phyloP scores from a whole-genome alignment of 2,797 vertebrate species.

The Corythornis leucogaster region DNA sequence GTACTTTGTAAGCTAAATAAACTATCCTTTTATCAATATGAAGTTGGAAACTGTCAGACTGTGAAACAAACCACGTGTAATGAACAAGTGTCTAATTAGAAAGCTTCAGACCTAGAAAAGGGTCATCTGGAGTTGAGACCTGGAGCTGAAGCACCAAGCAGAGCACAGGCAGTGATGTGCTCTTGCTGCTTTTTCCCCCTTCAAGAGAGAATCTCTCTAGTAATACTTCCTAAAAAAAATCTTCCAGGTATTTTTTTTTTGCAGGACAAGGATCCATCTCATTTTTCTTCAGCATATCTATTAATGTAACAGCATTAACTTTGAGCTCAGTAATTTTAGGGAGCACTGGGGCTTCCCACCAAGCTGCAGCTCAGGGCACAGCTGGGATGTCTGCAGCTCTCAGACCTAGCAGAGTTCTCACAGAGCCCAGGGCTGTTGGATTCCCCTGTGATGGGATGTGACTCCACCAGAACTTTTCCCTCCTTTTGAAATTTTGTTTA shows the following conservation, averaged over 20 bases:
- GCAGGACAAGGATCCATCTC: not conserved
- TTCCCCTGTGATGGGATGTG: too few relatives aligned
- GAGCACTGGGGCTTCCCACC: not conserved
- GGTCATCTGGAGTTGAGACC: not conserved
- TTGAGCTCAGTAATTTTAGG: not conserved
- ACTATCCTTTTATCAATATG: not conserved
- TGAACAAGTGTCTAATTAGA: not conserved
- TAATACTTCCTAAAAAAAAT: not conserved
- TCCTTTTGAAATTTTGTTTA: too few relatives aligned
- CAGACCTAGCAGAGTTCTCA: too few relatives aligned
- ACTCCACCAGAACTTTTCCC: not conserved
- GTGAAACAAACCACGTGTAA: not conserved
- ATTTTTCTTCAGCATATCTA: not conserved
- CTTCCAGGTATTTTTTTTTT: not conserved
- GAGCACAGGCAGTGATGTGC: too few relatives aligned
- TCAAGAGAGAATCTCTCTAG: not conserved
- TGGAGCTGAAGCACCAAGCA: not conserved
- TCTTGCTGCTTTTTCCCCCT: not conserved
- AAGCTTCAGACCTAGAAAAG: not conserved
- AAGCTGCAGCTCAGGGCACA: too few relatives aligned
- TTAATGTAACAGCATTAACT: not conserved
- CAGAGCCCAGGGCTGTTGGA: too few relatives aligned
- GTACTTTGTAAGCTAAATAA: not conserved
- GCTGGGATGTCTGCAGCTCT: not conserved
- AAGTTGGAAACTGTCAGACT: not conserved